Percentiles rank a stretch among this genome's conserved stretches.
Conservation (phyloP, 92 coral and sea anemone genomes). For the Desmophyllum pertusum region DNA sequence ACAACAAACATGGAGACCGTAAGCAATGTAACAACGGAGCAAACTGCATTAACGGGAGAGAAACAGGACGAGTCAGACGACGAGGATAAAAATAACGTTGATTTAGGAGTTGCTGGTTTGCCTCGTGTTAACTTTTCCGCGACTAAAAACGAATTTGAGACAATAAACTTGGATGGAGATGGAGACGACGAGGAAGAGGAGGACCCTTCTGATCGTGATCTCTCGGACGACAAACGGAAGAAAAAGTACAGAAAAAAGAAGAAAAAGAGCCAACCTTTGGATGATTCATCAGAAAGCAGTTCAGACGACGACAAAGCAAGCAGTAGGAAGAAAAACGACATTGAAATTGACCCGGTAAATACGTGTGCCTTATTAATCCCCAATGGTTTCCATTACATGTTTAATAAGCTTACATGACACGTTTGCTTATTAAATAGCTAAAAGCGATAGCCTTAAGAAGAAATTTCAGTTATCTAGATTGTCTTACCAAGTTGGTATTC, state of each 20-base stretch:
- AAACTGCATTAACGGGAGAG: slow-evolving; percentile 46
- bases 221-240: slow-evolving; percentile 69
- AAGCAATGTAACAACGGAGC: slow-evolving; percentile 54
- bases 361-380: background rate
- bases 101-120: slow-evolving; percentile 68
- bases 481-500: too few relatives aligned
- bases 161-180: slow-evolving; percentile 90
- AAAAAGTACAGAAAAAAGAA: slow-evolving; percentile 82
- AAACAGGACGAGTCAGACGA: slow-evolving; percentile 49
- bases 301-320: slow-evolving; percentile 85
- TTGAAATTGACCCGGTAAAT: slow-evolving; percentile 81
- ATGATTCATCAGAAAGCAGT: slow-evolving; percentile 80
- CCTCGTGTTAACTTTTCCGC: slow-evolving; percentile 59
- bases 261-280: slow-evolving; percentile 70
- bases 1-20: slow-evolving; percentile 82
- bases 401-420: background rate
- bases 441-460: background rate
- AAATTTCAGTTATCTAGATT: background rate
- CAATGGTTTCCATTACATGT: background rate
- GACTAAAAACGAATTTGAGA: slow-evolving; percentile 78
- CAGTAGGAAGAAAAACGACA: slow-evolving; percentile 39
- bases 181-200: slow-evolving; percentile 89
- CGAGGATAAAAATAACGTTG: slow-evolving; percentile 74
- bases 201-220: slow-evolving; percentile 69
- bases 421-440: background rate